These are phyloP conservation scores for Argyrosomus regius DNA, from an alignment of 2,797 vertebrate genomes.

Conservation along the genomic window DNA sequence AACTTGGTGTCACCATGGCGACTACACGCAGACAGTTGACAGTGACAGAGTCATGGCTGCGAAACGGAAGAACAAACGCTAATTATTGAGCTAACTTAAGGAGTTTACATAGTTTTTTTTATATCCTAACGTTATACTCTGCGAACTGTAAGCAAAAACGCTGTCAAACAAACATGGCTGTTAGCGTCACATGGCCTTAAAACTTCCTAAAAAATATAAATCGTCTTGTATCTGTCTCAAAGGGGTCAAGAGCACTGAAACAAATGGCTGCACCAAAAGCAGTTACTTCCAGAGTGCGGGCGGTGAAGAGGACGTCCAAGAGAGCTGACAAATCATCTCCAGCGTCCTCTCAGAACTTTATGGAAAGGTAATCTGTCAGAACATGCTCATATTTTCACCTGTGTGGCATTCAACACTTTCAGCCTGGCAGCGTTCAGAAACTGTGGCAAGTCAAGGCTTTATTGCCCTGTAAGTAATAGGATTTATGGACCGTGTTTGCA, in stretches of 20 bases:
- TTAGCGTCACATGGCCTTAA: background rate
- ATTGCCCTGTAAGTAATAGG: constrained; percentile 31
- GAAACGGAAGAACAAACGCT: background rate
- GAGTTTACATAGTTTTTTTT: background rate
- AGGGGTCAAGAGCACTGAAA: constrained; percentile 23
- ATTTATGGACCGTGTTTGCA: constrained; percentile 39
- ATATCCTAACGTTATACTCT: background rate
- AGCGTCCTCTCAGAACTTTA: constrained; percentile 33
- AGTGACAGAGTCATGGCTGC: background rate
- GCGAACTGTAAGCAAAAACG: background rate
- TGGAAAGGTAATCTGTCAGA: constrained; percentile 74
- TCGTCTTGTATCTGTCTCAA: background rate
- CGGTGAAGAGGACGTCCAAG: constrained; percentile 9
- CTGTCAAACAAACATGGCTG: constrained; percentile 3
- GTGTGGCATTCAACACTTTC: background rate
- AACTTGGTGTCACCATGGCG: constrained; percentile 64
- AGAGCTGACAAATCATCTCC: constrained; percentile 41
- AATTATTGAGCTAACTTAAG: background rate
- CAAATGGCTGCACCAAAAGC: constrained; percentile 46
- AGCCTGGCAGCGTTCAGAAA: constrained; percentile 4
- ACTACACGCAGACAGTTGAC: constrained; percentile 43
- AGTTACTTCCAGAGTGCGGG: background rate
- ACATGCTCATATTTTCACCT: constrained; percentile 21
- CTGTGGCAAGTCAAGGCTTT: constrained; percentile 35
- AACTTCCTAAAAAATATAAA: background rate